Percentiles rank a stretch among this genome's conserved stretches.
phyloP scores from a whole-genome alignment of 2,888 invertebrate genomes.

The Habrosyne pyritoides region DNA sequence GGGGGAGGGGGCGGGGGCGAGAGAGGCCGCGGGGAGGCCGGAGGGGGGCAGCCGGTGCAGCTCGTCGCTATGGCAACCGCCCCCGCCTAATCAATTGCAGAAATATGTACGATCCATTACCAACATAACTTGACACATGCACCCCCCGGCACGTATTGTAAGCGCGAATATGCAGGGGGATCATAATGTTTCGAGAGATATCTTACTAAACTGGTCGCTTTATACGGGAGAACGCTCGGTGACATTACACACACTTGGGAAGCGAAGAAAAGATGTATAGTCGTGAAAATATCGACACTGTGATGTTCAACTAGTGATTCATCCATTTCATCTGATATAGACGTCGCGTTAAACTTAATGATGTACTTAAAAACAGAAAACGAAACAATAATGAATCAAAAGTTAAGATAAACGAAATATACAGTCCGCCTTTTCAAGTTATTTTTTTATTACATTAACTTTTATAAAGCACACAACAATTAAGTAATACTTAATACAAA shows the following conservation, averaged over 20 bases:
- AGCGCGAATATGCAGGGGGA: slow-evolving; percentile 23
- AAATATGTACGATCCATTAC: slow-evolving; percentile 80
- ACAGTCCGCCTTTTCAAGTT: too few species aligned
- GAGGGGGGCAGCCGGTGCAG: slow-evolving; percentile 43
- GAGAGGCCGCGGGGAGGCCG: slow-evolving; percentile 21
- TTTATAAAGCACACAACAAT: background rate
- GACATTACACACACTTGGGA: slow-evolving; percentile 51
- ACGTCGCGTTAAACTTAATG: background rate
- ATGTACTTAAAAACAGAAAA: background rate
- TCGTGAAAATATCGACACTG: slow-evolving; percentile 39
- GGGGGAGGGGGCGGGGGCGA: slow-evolving; percentile 23
- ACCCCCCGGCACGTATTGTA: slow-evolving; percentile 34
- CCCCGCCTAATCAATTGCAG: slow-evolving; percentile 84
- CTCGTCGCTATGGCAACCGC: slow-evolving; percentile 76
- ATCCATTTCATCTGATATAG: background rate
- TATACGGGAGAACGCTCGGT: slow-evolving; percentile 53
- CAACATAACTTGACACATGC: slow-evolving; percentile 39
- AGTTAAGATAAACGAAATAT: too few species aligned
- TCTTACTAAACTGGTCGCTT: slow-evolving; percentile 49
- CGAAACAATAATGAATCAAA: too few species aligned
- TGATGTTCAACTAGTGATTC: slow-evolving; percentile 1
- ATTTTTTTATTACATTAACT: background rate
- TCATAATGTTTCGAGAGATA: slow-evolving; percentile 35
- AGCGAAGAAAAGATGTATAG: slow-evolving; percentile 74
- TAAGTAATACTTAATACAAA: background rate